Evolutionary conservation across 2,113 vertebrate species (phyloP), one percentile per base, ranked within the genome.

Genomic region (Numenius arquata): DNA sequence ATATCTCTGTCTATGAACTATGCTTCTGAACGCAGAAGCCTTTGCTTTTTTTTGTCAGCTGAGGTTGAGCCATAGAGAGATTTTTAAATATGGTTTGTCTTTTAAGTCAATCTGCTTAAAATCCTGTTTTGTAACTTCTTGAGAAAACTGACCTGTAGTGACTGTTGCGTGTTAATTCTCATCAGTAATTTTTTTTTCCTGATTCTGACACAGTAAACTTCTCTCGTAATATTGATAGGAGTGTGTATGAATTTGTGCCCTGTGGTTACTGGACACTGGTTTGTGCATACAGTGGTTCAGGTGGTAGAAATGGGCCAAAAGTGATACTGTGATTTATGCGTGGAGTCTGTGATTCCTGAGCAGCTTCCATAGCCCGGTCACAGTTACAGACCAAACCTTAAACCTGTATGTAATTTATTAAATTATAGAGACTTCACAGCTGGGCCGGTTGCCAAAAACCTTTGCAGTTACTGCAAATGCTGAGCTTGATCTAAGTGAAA

Each of bases 231-330:
- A 1, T 15, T 85, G 73, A 16, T 47, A 12, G 3, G 43, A 18
- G 41, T 0, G 17, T 32, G 59, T 18, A 1, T 80, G 66, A 63
- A 2, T 43, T 11, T 56, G 91, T 66, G 97, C 97, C 98, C 97
- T 89, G 97, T 98, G 98, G 98, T 98, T 98, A 9, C 98, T 98
- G 98, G 96, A 82, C 45, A 1, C 97, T 97, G 97, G 73, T 96
- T 19, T 88, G 62, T 41, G 40, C 1, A 5, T 98, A 38, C 96
- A 95, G 97, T 82, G 96, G 73, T 97, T 59, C 97, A 90, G 98
- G 89, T 92, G 85, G 79, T 91, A 50, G 47, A 30, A 80, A 72
- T 15, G 97, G 98, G 98, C 98, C 81, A 34, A 98, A 62, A 98
- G 94, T 61, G 97, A 97, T 26, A 32, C 98, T 98, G 96, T 97